Conservation (phyloP, 2,113 vertebrate genomes). For the Pholis gunnellus region DNA sequence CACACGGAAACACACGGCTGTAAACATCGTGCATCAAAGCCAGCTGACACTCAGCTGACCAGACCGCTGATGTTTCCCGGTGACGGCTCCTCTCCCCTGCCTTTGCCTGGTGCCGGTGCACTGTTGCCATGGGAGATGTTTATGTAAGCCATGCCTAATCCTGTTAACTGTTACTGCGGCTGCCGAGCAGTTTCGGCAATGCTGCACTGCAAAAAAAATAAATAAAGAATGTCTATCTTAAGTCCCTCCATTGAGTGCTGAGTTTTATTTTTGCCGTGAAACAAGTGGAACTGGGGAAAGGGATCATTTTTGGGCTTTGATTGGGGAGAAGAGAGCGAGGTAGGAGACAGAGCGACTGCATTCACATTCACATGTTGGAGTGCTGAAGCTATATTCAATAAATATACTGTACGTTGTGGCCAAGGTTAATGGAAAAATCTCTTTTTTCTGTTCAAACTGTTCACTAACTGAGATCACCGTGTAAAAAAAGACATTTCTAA, state of each 20-base stretch:
- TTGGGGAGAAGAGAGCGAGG: background rate
- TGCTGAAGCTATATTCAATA: background rate
- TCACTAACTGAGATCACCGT: too few relatives aligned
- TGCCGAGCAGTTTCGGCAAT: slow-evolving; percentile 57
- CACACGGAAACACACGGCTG: slow-evolving; percentile 17
- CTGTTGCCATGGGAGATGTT: slow-evolving; percentile 83
- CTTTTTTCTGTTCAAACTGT: too few relatives aligned
- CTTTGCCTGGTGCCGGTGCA: slow-evolving; percentile 46
- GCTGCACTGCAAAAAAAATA: slow-evolving; percentile 35
- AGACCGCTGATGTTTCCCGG: slow-evolving; percentile 45
- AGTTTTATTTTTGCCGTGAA: slow-evolving; percentile 15
- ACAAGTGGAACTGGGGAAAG: slow-evolving; percentile 21
- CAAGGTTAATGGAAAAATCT: too few relatives aligned
- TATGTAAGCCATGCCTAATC: slow-evolving; percentile 82
- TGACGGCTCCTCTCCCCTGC: slow-evolving; percentile 40
- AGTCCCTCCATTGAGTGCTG: slow-evolving; percentile 32
- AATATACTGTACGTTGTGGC: background rate
- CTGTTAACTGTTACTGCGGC: slow-evolving; percentile 76
- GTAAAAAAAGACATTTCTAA: background rate
- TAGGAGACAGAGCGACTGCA: too few relatives aligned
- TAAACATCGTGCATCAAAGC: background rate
- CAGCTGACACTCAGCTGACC: slow-evolving; percentile 61
- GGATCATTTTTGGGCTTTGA: background rate
- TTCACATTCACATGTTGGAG: background rate
- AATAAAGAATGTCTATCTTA: slow-evolving; percentile 13